Base-by-base conservation (phyloP, 2,797 vertebrate species). In the Hoplostethus mediterraneus region DNA sequence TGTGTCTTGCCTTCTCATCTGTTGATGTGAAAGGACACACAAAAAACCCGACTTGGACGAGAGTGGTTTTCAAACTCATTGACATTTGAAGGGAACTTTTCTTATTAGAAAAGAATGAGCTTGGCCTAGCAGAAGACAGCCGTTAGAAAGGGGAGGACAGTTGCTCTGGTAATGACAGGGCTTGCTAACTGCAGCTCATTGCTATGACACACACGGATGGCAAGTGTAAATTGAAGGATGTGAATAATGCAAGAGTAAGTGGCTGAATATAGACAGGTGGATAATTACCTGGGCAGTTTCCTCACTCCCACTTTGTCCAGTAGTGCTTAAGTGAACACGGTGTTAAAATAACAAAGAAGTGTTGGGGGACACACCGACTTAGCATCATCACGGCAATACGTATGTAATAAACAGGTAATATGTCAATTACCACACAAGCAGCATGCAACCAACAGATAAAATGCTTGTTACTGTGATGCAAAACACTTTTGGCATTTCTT, bases 181-280 rank as follows among this genome's bases (percentile, higher is more conserved):
- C 82, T 87, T 83, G 86, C 88, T 91, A 90, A 90, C 90, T 85
- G 89, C 84, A 81, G 79, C 90, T 90, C 86, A 87, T 90, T 90
- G 83, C 83, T 81, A 86, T 89, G 87, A 86, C 85, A 88, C 89
- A 85, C 89, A 86, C 70, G 79, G 73, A 86, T 79, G 80, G 73
- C 79, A 21, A 83, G 83, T 82, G 83, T 88, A 89, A 92, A 92
- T 91, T 89, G 90, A 91, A 87, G 82, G 83, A 89, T 88, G 90
- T 92, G 89, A 90, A 91, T 92, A 92, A 92, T 90, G 89, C 87
- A 92, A 57, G 71, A 89, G 83, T 85, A 83, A 61, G 71, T 77
- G 83, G 88, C 85, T 87, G 87, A 85, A 92, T 89, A 85, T 87
- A 87, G 90, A 91, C 89, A 90, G 89, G 83, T 86, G 84, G 86